These are phyloP conservation scores for Drosophila mimica DNA, from an alignment of 2,888 invertebrate species.

Conservation along the genomic window DNA sequence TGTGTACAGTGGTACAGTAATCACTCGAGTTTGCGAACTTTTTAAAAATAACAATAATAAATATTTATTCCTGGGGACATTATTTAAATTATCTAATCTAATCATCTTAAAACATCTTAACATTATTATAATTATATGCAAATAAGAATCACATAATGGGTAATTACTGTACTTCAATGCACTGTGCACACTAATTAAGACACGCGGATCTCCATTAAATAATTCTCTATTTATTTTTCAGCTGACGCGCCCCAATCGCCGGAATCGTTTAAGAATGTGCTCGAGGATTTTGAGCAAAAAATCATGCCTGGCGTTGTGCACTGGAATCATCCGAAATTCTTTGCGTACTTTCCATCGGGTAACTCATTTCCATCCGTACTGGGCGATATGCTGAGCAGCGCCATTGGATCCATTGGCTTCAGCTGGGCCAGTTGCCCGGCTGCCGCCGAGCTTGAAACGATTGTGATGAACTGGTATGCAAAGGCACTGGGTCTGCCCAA, in stretches of 20 bases:
- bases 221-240: conserved; percentile 57
- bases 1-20: conserved; percentile 32
- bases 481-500: conserved; percentile 90
- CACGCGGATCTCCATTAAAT: conserved; percentile 21
- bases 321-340: conserved; percentile 97
- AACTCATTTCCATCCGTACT: conserved; percentile 96
- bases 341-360: conserved; percentile 97
- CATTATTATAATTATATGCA: neutral
- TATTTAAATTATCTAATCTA: neutral
- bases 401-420: conserved; percentile 95
- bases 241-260: conserved; percentile 89
- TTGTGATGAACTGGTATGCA: conserved; percentile 93
- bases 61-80: neutral
- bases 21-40: neutral
- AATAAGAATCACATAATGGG: neutral
- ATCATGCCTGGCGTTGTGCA: conserved; percentile 94
- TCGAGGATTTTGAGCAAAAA: conserved; percentile 91
- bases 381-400: conserved; percentile 95
- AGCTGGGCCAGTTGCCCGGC: conserved; percentile 96
- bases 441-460: conserved; percentile 93
- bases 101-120: too few species aligned
- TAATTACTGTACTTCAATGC: neutral
- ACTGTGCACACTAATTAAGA: neutral
- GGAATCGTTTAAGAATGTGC: conserved; percentile 91
- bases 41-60: neutral